Percentiles rank a stretch among this genome's conserved stretches.
Evolutionary conservation across 1,140 invertebrate genomes (phyloP).

Genomic region (Papilio machaon): DNA sequence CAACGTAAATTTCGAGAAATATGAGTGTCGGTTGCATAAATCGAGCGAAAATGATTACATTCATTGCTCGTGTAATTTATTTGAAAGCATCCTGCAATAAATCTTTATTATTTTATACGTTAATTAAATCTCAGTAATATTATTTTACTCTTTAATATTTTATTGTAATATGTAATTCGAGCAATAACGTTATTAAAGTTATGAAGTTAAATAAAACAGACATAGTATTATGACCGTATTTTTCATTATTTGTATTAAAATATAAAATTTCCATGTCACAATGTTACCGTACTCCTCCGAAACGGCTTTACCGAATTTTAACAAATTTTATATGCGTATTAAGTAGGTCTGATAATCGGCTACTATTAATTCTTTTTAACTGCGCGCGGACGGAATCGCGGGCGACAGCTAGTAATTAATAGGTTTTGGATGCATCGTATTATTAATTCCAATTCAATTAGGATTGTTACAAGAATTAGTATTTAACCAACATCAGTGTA

Average conservation of each 20-base stretch:
- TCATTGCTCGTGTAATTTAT: slow-evolving; percentile 25
- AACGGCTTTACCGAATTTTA: too few relatives aligned
- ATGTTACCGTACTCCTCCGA: too few relatives aligned
- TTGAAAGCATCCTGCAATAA: slow-evolving; percentile 1
- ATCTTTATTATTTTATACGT: slow-evolving; percentile 18
- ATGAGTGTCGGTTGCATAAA: slow-evolving; percentile 24
- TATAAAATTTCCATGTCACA: too few relatives aligned
- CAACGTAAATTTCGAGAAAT: slow-evolving; percentile 10
- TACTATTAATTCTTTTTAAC: too few relatives aligned
- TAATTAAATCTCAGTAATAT: slow-evolving; percentile 17
- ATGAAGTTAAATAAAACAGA: background rate
- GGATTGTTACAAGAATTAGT: background rate
- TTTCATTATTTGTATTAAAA: too few relatives aligned
- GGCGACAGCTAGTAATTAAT: too few relatives aligned
- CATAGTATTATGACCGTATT: too few relatives aligned
- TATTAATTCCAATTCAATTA: background rate
- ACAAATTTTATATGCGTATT: too few relatives aligned
- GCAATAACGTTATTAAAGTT: background rate
- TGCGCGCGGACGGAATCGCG: too few relatives aligned
- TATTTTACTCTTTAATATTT: background rate
- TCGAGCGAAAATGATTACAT: slow-evolving; percentile 24
- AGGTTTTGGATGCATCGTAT: too few relatives aligned
- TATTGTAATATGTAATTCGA: background rate
- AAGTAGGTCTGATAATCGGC: too few relatives aligned
- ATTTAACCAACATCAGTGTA: background rate